These are phyloP conservation scores for Apis laboriosa DNA, from an alignment of 1,140 invertebrate genomes.

Conservation along the genomic window DNA sequence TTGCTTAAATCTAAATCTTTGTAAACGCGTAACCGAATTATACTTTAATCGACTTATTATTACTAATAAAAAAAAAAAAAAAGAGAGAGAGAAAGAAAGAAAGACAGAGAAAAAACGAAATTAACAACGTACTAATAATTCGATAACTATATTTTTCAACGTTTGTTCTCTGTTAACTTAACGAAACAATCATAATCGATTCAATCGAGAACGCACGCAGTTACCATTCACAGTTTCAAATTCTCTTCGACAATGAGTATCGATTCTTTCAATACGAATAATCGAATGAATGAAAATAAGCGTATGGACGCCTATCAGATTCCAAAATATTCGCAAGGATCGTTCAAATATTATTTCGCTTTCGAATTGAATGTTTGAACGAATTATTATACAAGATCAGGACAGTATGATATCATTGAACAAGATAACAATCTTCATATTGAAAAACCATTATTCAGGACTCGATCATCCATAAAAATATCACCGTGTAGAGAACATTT, in stretches of 20 bases:
- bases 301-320: background rate
- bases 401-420: background rate
- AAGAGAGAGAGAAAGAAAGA: no score
- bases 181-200: constrained; percentile 19
- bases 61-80: background rate
- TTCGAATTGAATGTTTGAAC: background rate
- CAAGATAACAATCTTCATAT: constrained; percentile 14
- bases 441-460: constrained; percentile 40
- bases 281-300: background rate
- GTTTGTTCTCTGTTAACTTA: background rate
- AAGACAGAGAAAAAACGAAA: background rate
- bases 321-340: background rate
- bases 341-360: background rate
- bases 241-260: background rate
- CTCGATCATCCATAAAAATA: constrained; percentile 70
- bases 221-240: background rate
- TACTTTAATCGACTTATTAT: constrained; percentile 3
- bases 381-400: constrained; percentile 11
- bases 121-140: constrained; percentile 52
- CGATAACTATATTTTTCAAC: constrained; percentile 14
- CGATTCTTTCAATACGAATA: background rate
- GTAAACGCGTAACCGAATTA: constrained; percentile 33
- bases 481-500: constrained; percentile 56
- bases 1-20: constrained; percentile 19
- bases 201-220: background rate